Evolutionary conservation across 2,888 invertebrate genomes (phyloP).

Genomic region (Meiosimyza platycephala): DNA sequence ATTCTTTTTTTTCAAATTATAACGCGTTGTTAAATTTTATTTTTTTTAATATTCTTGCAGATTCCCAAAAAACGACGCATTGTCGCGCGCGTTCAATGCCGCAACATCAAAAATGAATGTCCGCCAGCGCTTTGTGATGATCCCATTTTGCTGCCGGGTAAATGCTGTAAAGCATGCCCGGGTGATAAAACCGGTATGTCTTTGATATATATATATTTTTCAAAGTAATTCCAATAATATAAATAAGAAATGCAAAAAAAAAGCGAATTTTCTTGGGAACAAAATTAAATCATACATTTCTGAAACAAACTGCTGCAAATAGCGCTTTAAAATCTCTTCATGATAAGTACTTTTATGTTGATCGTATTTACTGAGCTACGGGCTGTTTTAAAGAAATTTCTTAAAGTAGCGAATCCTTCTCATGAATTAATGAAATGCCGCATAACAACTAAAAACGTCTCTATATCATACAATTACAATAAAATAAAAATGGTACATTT

Average conservation of each 20-base stretch:
- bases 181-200: constrained; percentile 80
- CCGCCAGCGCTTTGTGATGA: constrained; percentile 88
- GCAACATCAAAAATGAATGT: constrained; percentile 92
- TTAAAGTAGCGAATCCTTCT: too few relatives aligned
- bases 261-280: neutral
- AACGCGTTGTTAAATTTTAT: constrained; percentile 20
- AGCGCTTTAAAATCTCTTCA: too few relatives aligned
- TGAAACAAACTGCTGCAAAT: too few relatives aligned
- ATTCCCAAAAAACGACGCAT: constrained; percentile 88
- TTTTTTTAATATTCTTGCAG: constrained; percentile 69
- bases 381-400: too few relatives aligned
- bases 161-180: constrained; percentile 93
- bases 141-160: constrained; percentile 84
- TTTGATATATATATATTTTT: constrained; percentile 14
- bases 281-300: neutral
- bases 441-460: too few relatives aligned
- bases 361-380: too few relatives aligned
- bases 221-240: neutral
- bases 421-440: too few relatives aligned
- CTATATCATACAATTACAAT: too few relatives aligned
- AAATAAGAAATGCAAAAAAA: neutral
- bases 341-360: too few relatives aligned
- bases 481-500: too few relatives aligned
- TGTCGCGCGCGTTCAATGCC: constrained; percentile 89
- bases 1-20: constrained; percentile 9